Evolutionary conservation across 2,888 invertebrate genomes (phyloP), one percentile per base, ranked within the genome.

Genomic region (Dinocampus coccinellae): DNA sequence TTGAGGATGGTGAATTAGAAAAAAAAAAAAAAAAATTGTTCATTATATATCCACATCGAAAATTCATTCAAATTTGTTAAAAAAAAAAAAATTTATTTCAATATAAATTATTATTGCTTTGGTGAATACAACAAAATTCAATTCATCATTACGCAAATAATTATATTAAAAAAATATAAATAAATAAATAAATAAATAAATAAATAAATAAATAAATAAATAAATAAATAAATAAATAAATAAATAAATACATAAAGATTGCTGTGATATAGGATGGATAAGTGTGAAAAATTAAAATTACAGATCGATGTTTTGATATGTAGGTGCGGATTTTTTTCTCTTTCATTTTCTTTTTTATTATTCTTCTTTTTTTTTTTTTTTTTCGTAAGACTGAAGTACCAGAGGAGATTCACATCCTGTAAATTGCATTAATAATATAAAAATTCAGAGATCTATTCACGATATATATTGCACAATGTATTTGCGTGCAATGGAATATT

Each of bases 371-470:
- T 20, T 47, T 55, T 20, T 16, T 9, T 26, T 55, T 26, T 67
- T 67, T 60, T 68, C 22, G 42, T 36, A 60, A 60, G 29, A 20
- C 33, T 60, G 33, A 22, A 34, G 7, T 47, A n/a, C 3, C 47
- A 39, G 36, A 39, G 22, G 36, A 47, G 65, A 65, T 65, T 65
- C 29, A 33, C 67, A 68, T 68, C 67, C 60, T 60, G 36, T 10
- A 36, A 39, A 66, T 60, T 20, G 36, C 47, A 68, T 68, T 47
- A 42, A 24, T 53, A 55, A 33, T 60, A 68, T 60, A 60, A 47
- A 42, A 58, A 33, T 64, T 55, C 34, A 47, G 16, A 26, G 62
- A 70, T 70, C 66, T 71, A 65, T 70, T 61, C 58, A 42, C 24
- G 62, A 20, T 29, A 64, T 55, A 34, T n/a, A 42, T 71, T 71